These are phyloP conservation scores for Baryphthengus martii DNA, from an alignment of 2,113 vertebrate genomes.

Conservation along the genomic window DNA sequence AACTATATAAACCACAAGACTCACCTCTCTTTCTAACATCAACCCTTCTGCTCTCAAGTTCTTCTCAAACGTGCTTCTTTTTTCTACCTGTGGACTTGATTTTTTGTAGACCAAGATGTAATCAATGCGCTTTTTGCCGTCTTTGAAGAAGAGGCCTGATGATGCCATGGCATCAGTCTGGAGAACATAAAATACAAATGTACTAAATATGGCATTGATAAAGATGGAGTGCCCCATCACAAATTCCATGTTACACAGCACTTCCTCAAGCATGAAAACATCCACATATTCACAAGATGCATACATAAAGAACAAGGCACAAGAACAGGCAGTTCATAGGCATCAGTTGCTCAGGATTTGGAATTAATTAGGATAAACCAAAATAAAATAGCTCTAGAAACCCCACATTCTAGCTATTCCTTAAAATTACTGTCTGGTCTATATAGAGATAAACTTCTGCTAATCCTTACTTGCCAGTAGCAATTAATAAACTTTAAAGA, in stretches of 20 bases:
- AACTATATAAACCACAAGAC: background rate
- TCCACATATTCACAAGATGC: background rate
- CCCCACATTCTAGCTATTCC: background rate
- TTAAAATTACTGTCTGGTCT: background rate
- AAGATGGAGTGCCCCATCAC: background rate
- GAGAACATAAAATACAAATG: background rate
- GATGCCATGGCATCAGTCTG: slow-evolving; percentile 71
- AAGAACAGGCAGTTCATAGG: background rate
- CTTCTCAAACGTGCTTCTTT: slow-evolving; percentile 96
- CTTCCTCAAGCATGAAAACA: background rate
- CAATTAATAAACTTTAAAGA: background rate
- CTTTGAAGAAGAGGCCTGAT: slow-evolving; percentile 90
- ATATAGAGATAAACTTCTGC: background rate
- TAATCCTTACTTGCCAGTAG: background rate
- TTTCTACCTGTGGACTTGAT: slow-evolving; percentile 92
- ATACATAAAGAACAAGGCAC: background rate
- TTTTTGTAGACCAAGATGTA: slow-evolving; percentile 98
- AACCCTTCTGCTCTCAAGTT: slow-evolving; percentile 94
- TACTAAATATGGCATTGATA: background rate
- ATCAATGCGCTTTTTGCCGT: slow-evolving; percentile 95
- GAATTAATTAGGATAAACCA: background rate
- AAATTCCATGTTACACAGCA: background rate
- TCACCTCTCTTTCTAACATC: slow-evolving; percentile 96
- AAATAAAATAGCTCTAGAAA: background rate
- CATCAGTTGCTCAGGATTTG: background rate